phyloP scores from a whole-genome alignment of 2,113 vertebrate genomes.

The Tylochromis polylepis region DNA sequence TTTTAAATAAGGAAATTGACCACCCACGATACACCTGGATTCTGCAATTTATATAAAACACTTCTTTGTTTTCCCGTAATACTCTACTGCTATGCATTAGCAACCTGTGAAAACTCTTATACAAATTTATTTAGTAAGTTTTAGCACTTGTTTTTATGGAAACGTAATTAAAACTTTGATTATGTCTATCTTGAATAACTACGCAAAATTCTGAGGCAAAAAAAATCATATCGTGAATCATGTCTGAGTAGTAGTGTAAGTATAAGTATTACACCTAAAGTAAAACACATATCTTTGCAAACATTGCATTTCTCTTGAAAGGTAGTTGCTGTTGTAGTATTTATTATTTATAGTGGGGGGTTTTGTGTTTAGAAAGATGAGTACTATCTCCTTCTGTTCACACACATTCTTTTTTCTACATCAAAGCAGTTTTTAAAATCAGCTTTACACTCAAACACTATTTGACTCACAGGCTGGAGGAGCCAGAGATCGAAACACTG shows the following conservation, averaged over 20 bases:
- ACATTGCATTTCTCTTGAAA: neutral
- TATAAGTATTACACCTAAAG: neutral
- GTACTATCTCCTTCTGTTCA: neutral
- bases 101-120: neutral
- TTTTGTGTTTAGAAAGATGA: neutral
- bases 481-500: neutral
- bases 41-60: neutral
- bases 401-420: neutral
- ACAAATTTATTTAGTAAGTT: neutral
- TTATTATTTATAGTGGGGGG: fast-evolving
- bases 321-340: neutral
- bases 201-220: neutral
- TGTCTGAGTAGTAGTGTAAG: neutral
- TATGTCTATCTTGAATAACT: neutral
- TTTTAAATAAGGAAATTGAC: neutral
- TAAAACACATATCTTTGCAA: neutral
- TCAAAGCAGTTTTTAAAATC: neutral
- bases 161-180: neutral
- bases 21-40: neutral
- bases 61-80: neutral
- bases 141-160: neutral
- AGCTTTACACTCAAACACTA: neutral
- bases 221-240: neutral
- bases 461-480: neutral
- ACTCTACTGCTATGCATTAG: neutral